Evolutionary conservation across 2,797 vertebrate species (phyloP).

Genomic region (Mergus octosetaceus): DNA sequence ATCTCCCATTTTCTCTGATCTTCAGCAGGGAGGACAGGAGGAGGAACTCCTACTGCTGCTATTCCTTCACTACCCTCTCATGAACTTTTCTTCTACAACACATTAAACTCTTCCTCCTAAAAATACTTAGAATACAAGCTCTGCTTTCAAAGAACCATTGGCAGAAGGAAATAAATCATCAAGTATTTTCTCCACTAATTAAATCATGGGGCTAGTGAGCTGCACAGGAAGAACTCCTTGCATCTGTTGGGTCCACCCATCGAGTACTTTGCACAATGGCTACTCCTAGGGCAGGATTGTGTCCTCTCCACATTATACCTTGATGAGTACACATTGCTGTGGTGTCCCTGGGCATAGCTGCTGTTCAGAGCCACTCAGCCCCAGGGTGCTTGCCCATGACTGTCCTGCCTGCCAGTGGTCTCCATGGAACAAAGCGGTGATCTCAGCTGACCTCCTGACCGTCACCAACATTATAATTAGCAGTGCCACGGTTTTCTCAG

Average conservation of each 20-base stretch:
- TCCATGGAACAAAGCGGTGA: not conserved
- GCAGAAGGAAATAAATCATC: not conserved
- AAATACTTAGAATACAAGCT: not conserved
- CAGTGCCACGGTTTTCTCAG: not conserved
- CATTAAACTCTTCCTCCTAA: not conserved
- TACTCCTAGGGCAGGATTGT: not conserved
- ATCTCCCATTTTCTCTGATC: not conserved
- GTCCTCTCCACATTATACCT: not conserved
- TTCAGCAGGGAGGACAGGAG: not conserved
- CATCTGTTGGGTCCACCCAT: not conserved
- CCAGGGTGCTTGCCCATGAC: not conserved
- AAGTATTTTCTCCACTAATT: not conserved
- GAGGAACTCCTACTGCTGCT: not conserved
- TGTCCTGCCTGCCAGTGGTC: not conserved
- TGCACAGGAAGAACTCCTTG: not conserved
- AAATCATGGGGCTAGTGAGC: not conserved
- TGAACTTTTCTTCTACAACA: not conserved
- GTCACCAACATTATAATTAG: not conserved
- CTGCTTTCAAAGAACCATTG: not conserved
- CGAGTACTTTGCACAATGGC: not conserved
- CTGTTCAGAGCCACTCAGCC: not conserved
- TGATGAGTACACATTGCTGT: accelerated
- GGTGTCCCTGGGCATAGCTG: not conserved
- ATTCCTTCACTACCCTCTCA: not conserved
- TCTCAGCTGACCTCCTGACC: not conserved